Percentiles rank a stretch among this genome's conserved stretches.
Evolutionary conservation across 2,113 vertebrate species (phyloP).

Genomic region (Ardeotis arabs): DNA sequence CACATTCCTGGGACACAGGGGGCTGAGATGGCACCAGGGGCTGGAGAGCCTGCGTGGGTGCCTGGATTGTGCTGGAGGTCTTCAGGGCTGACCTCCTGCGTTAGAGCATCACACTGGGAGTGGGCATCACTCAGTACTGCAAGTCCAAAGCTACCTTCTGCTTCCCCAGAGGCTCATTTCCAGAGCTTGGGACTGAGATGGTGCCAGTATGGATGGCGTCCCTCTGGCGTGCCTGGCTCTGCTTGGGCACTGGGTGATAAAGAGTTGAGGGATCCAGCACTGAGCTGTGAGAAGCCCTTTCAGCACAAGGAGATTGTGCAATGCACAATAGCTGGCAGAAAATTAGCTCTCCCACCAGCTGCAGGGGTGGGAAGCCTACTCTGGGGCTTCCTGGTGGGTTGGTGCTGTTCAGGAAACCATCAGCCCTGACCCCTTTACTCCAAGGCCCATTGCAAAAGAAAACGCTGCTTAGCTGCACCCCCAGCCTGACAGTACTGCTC

Average conservation of each 20-base stretch:
- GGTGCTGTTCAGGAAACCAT: not conserved
- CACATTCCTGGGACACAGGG: not conserved
- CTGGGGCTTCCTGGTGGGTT: not conserved
- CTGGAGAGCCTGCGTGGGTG: fast-evolving
- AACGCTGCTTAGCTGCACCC: not conserved
- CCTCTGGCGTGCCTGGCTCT: not conserved
- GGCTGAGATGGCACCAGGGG: not conserved
- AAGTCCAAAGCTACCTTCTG: not conserved
- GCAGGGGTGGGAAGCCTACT: not conserved
- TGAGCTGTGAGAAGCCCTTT: not conserved
- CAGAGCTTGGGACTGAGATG: not conserved
- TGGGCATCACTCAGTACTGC: not conserved
- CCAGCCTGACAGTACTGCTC: fast-evolving
- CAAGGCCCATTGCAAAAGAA: no score
- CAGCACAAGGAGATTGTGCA: not conserved
- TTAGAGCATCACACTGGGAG: not conserved
- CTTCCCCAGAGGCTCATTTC: not conserved
- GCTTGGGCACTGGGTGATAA: not conserved
- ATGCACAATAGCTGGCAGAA: not conserved
- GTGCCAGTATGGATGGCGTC: not conserved
- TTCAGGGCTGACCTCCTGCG: not conserved
- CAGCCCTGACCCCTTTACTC: not conserved
- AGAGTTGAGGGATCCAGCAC: not conserved
- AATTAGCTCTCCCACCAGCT: not conserved
- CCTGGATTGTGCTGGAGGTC: not conserved